These are phyloP conservation scores for Podarcis muralis DNA, from an alignment of 2,113 vertebrate genomes.

Conservation along the genomic window DNA sequence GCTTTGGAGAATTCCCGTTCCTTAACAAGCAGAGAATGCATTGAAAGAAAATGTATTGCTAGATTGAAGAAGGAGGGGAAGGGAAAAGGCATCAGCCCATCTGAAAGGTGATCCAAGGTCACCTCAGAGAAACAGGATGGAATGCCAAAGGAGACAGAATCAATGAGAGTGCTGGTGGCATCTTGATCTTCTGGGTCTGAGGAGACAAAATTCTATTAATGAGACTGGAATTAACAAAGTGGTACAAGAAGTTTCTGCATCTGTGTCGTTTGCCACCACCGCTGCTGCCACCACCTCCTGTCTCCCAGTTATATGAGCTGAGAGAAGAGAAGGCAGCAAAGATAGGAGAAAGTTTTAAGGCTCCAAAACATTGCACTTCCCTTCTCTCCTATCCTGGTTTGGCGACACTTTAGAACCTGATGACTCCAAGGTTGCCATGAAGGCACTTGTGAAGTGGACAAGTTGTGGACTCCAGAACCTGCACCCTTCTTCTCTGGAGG, in stretches of 20 bases:
- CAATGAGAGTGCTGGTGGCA: fast-evolving
- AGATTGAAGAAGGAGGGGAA: neutral
- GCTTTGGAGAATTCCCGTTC: constrained; percentile 37
- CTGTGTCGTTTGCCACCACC: neutral
- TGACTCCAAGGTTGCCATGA: neutral
- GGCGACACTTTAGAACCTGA: neutral
- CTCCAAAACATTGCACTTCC: neutral
- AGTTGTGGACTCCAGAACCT: neutral
- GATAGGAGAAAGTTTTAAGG: neutral
- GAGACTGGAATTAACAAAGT: constrained; percentile 29
- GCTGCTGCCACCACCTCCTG: neutral
- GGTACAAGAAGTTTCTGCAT: neutral
- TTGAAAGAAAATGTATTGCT: constrained; percentile 16
- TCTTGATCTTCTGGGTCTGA: neutral
- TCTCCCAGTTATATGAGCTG: neutral
- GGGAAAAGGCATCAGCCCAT: neutral
- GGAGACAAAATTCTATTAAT: neutral
- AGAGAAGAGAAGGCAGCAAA: neutral
- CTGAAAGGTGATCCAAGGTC: neutral
- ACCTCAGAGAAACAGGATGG: neutral
- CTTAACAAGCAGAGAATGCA: constrained; percentile 20
- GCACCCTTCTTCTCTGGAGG: neutral
- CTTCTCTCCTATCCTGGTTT: neutral
- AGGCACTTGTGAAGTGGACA: neutral
- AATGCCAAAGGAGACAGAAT: neutral